These are phyloP conservation scores for Ornithoptera alexandrae DNA, from an alignment of 2,888 invertebrate species.

Conservation along the genomic window DNA sequence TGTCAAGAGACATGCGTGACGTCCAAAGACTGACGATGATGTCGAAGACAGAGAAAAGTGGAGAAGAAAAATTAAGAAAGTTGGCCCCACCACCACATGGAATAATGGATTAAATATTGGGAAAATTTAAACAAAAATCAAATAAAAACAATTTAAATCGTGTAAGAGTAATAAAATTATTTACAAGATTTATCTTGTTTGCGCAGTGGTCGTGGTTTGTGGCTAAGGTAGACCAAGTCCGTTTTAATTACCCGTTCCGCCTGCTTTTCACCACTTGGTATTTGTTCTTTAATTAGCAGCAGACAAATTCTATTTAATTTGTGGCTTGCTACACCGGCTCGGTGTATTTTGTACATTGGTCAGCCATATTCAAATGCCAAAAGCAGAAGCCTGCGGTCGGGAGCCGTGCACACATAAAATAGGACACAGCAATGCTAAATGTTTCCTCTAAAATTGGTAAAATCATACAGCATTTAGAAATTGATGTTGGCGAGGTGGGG, in stretches of 20 bases:
- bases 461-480: conserved; percentile 52
- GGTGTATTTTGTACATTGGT: conserved; percentile 54
- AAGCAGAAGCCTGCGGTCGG: conserved; percentile 64
- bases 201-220: conserved; percentile 32
- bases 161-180: conserved; percentile 20
- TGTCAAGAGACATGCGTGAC: too few species aligned
- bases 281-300: conserved; percentile 65
- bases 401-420: conserved; percentile 47
- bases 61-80: too few species aligned
- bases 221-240: conserved; percentile 36
- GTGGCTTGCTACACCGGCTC: conserved; percentile 53
- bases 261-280: conserved; percentile 50
- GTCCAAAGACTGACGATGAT: too few species aligned
- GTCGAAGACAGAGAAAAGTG: too few species aligned
- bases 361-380: conserved; percentile 62
- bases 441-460: conserved; percentile 51
- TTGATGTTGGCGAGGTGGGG: conserved; percentile 41
- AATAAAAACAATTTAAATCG: not conserved
- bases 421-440: conserved; percentile 47
- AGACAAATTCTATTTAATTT: conserved; percentile 70
- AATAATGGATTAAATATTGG: too few species aligned
- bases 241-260: conserved; percentile 43
- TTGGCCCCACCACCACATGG: too few species aligned
- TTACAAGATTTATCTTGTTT: conserved; percentile 32
- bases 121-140: not conserved